These are phyloP conservation scores for Drosophila buzzatii DNA, from an alignment of 2,888 invertebrate genomes.

Conservation along the genomic window DNA sequence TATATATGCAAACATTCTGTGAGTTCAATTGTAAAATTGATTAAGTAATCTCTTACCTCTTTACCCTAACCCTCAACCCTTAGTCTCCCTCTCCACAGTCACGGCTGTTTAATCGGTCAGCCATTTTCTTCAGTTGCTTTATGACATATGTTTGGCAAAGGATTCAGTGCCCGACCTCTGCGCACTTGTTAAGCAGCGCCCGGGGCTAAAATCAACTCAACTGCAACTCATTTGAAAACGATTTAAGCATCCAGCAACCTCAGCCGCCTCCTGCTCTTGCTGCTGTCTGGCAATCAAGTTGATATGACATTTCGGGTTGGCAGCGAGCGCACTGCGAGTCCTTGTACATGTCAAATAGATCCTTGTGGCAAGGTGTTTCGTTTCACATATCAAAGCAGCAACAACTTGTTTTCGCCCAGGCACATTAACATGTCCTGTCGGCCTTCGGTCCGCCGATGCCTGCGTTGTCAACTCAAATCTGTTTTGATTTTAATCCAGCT, in stretches of 20 bases:
- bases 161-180: conserved; percentile 1
- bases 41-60: background rate
- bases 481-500: conserved; percentile 82
- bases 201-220: conserved; percentile 29
- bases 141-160: conserved; percentile 51
- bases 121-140: conserved; percentile 46
- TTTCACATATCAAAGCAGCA: conserved; percentile 68
- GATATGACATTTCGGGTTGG: conserved; percentile 46
- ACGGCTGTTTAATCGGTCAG: conserved; percentile 16
- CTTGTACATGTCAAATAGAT: conserved; percentile 16
- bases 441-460: background rate
- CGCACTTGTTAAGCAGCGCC: conserved; percentile 55
- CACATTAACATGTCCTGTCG: conserved; percentile 61
- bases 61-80: rapidly evolving
- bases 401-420: conserved; percentile 43
- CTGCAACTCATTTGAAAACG: conserved; percentile 57
- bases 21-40: background rate
- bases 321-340: conserved; percentile 1
- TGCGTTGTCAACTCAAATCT: conserved; percentile 77
- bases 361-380: conserved; percentile 70
- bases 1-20: background rate
- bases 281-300: conserved; percentile 36
- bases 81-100: no score
- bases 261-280: no score
- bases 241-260: conserved; percentile 37